Evolutionary conservation across 2,113 vertebrate species (phyloP), one percentile per base, ranked within the genome.

Genomic region (Rallus limicola): DNA sequence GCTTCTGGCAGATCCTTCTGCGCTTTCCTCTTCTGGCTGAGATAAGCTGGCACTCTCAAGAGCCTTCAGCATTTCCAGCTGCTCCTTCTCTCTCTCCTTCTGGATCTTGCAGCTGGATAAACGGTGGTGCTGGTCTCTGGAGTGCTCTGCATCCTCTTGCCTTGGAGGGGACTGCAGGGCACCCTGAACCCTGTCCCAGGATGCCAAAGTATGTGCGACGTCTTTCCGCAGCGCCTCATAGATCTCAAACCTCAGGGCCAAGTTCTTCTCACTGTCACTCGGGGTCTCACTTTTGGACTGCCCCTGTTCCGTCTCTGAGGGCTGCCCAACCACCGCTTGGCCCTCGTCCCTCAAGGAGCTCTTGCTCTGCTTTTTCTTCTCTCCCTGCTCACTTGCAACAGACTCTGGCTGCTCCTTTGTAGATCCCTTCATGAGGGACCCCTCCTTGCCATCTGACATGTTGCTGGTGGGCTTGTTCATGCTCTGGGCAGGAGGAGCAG

Each of bases 121-220:
- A 16, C 7, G 6, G 16, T 17, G 42, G 42, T 16, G 42, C 42
- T 44, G 42, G 42, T 44, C 42, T 44, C 16, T 44, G 42, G 93
- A 97, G 1, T 78, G 95, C 11, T 16, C 6, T 15, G 21, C 5
- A 3, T 98, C 98, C 10, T 98, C 98, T 0, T 52, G 13, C 14
- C 81, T 82, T 0, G 90, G 1, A 1, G 97, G 42, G 42, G 42
- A 44, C 16, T 44, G 42, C 42, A 44, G 95, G 10, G 93, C 9
- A 15, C 98, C 97, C 53, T 95, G 98, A 36, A 83, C 93, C 21
- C 98, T 97, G 97, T 99, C 98, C 99, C 99, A 99, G 96, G 86
- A 95, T 6, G 91, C 88, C 70, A 99, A 94, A 67, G 98, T 89
- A 74, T 94, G 95, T 1, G 72, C 17, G 6, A 99, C 67, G 1